Base-by-base conservation (phyloP, 2,797 vertebrate genomes). In the Heterohyrax brucei region DNA sequence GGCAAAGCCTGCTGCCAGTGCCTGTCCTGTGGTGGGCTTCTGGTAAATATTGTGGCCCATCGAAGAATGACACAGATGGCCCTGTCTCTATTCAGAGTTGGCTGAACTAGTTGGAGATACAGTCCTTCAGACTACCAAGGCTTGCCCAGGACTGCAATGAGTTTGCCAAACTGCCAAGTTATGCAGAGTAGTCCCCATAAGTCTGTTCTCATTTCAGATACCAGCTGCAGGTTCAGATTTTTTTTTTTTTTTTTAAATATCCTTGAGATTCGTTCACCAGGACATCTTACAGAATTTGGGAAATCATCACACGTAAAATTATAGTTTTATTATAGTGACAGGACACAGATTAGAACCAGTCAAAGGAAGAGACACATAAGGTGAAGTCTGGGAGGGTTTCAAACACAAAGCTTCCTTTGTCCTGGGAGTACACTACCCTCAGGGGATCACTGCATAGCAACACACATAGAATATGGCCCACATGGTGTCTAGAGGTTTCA, bases 31-130 rank as follows among this genome's bases (percentile, higher is more conserved):
- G 53, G 39, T 26, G 18, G 5, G 21, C 72, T 30, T 12, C 30
- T 19, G 8, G 9, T 30, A n/a, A 22, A 66, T 68, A 19, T 21
- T 46, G 39, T 28, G 33, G 28, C 22, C 5, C 44, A 75, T n/a
- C 14, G n/a, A 14, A 30, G 26, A 19, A 21, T 1, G 44, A 50
- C 64, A 59, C 48, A 21, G 3, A 0, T 0, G 1, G 3, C 1
- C 48, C 3, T 30, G 10, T 46, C 19, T 19, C 70, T 66, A 66
- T 73, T 19, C 70, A 39, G 70, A 73, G 68, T 73, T 73, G 33
- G 18, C 33, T 44, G 18, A 73, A 73, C 70, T 44, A 72, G 68
- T 19, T 16, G 39, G 22, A 73, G 33, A 9, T 21, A 22, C 4
- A 73, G 18, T 39, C 70, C 7, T 14, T 6, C 10, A 73, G 70